Conservation (phyloP, 2,113 vertebrate species). For the Tragelaphus imberbis region DNA sequence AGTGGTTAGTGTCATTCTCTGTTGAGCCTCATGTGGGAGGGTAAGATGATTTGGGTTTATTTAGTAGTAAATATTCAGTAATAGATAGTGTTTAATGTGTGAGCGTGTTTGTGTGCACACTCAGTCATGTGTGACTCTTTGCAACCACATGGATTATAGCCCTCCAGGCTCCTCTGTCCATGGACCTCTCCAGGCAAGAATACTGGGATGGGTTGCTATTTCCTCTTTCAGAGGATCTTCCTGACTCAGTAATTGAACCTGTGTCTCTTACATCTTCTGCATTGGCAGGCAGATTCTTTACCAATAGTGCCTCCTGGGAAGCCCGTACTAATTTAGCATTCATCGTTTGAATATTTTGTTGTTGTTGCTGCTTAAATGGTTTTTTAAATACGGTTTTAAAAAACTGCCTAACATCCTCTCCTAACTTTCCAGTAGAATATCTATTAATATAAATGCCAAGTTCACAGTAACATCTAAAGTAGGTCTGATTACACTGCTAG, state of each 20-base stretch:
- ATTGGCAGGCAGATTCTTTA: not conserved
- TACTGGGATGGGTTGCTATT: not conserved
- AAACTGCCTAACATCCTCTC: not conserved
- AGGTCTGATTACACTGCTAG: not conserved
- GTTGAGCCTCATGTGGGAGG: not conserved
- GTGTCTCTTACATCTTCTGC: not conserved
- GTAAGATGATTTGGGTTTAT: not conserved
- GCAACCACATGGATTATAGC: not conserved
- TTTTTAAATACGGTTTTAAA: not conserved
- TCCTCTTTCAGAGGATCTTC: not conserved
- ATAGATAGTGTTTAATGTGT: not conserved
- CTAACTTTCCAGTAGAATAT: not conserved
- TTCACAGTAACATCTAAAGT: not conserved
- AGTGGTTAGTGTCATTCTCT: not conserved
- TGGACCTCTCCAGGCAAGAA: not conserved
- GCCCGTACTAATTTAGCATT: not conserved
- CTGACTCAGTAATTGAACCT: not conserved
- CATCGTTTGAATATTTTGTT: not conserved
- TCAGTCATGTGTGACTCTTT: not conserved
- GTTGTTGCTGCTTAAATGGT: not conserved
- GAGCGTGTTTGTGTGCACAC: not conserved
- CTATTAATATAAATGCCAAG: not conserved
- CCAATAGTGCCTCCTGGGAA: not conserved
- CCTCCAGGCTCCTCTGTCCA: not conserved
- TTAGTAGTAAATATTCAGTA: not conserved